Base-by-base conservation (phyloP, 1,140 invertebrate species). In the Caerostris extrusa region DNA sequence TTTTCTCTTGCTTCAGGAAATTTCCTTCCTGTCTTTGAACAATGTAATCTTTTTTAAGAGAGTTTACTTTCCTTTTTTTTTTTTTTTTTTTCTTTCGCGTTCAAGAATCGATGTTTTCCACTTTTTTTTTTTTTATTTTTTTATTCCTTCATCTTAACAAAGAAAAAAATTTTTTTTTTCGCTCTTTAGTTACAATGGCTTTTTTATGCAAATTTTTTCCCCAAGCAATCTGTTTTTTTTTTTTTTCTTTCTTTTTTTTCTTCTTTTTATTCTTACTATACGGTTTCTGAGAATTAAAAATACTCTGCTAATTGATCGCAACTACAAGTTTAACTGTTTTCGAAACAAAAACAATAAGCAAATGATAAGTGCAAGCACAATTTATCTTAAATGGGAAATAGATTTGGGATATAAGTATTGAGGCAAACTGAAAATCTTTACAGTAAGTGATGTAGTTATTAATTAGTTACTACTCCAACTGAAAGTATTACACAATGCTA, bases 11-110 rank as follows among this genome's bases (percentile, higher is more conserved):
- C n/a, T 34, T 55, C 53, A 55, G 55, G 55, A 93, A 87, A 93
- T 82, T 93, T 89, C 92, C 50, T 81, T 88, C n/a, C 56, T 81
- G n/a, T 71, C n/a, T 19, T n/a, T 57, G 85, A 69, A 7, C 81
- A 87, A 17, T 93, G 61, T 93, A 93, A 93, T 93, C 92, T 89
- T 93, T 93, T 93, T 93, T 93, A 93, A 93, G 92, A 67, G 86
- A 57, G 55, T 86, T 64, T 93, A 3, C 61, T 83, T 69, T 81
- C 58, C 50, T 71, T 90, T 90, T 58, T 58, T 58, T 90, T 56
- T 19, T 91, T 93, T 93, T 87, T 69, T 4, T 19, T 34, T 34
- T 17, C 61, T 4, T 67, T 17, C 7, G 50, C 50, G 71, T 77
- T 34, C 64, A 34, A 14, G 67, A 93, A 93, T 93, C 53, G 64